Percentiles rank a stretch among this genome's conserved stretches.
phyloP scores from a whole-genome alignment of 1,140 invertebrate species.

The Phocides pigmalion region DNA sequence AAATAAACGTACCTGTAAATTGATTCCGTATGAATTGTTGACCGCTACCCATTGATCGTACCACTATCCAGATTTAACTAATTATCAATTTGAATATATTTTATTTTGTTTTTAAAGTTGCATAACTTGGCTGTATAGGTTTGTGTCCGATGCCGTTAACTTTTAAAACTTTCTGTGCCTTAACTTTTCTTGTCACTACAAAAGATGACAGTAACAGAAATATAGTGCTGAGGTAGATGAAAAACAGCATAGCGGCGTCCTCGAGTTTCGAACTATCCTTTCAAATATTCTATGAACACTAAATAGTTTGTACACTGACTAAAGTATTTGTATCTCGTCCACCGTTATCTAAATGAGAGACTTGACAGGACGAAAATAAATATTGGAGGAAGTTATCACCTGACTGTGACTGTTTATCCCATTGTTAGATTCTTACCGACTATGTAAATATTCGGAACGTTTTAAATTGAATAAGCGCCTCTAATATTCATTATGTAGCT shows the following conservation, averaged over 20 bases:
- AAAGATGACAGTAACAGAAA: slow-evolving; percentile 26
- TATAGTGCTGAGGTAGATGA: slow-evolving; percentile 29
- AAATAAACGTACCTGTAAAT: too few relatives aligned
- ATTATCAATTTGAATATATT: background rate
- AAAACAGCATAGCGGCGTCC: slow-evolving; percentile 20
- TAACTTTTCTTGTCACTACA: slow-evolving; percentile 26
- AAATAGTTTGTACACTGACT: slow-evolving; percentile 6
- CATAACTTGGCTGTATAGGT: slow-evolving; percentile 3
- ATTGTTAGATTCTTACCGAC: slow-evolving; percentile 1
- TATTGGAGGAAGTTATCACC: slow-evolving; percentile 19
- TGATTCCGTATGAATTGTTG: too few relatives aligned
- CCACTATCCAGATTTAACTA: too few relatives aligned
- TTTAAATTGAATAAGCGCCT: too few relatives aligned
- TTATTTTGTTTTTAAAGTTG: slow-evolving; percentile 4
- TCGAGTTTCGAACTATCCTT: background rate
- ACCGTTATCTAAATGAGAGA: slow-evolving; percentile 24
- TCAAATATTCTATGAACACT: slow-evolving; percentile 6
- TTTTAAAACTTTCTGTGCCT: slow-evolving; percentile 20
- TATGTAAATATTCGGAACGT: slow-evolving; percentile 12
- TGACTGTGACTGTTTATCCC: slow-evolving; percentile 8
- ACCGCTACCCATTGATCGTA: too few relatives aligned
- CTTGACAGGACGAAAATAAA: slow-evolving; percentile 31
- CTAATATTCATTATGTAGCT: too few relatives aligned
- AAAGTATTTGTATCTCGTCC: slow-evolving; percentile 21
- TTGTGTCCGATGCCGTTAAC: background rate